A percentile compares a stretch with the other conserved stretches of the same genome.
phyloP scores from a whole-genome alignment of 2,888 invertebrate species.

The Epinotia demarniana region DNA sequence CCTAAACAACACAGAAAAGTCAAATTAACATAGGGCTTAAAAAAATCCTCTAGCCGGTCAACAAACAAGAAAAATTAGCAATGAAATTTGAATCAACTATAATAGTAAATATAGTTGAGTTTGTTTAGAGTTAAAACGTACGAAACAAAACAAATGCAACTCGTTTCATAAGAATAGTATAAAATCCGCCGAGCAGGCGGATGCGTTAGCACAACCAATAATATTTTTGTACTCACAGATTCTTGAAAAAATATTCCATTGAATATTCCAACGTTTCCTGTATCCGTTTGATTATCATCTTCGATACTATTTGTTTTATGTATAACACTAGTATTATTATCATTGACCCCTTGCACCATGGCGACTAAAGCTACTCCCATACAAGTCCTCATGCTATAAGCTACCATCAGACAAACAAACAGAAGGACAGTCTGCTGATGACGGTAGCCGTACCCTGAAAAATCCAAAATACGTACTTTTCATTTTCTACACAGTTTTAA shows the following conservation, averaged over 20 bases:
- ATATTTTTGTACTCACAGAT: constrained; percentile 26
- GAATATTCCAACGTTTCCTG: constrained; percentile 20
- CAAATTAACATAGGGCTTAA: too few species aligned
- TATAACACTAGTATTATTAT: constrained; percentile 12
- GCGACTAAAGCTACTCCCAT: constrained; percentile 88
- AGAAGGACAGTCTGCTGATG: constrained; percentile 86
- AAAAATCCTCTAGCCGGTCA: too few species aligned
- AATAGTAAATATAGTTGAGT: too few species aligned
- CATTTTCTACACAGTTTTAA: neutral
- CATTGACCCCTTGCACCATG: constrained; percentile 73
- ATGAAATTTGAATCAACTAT: too few species aligned
- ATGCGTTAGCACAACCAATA: neutral
- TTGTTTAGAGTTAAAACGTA: too few species aligned
- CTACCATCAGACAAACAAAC: constrained; percentile 83
- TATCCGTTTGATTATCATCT: constrained; percentile 3
- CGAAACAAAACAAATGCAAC: too few species aligned
- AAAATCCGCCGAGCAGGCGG: too few species aligned
- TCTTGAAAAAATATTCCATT: constrained; percentile 33
- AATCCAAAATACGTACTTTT: constrained; percentile 44
- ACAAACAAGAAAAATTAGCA: too few species aligned
- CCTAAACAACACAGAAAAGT: too few species aligned
- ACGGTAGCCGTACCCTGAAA: constrained; percentile 72
- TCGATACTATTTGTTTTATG: neutral
- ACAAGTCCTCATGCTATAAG: constrained; percentile 86
- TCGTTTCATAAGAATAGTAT: too few species aligned